Conservation (phyloP, 2,888 invertebrate genomes). For the Hetaerina titia region DNA sequence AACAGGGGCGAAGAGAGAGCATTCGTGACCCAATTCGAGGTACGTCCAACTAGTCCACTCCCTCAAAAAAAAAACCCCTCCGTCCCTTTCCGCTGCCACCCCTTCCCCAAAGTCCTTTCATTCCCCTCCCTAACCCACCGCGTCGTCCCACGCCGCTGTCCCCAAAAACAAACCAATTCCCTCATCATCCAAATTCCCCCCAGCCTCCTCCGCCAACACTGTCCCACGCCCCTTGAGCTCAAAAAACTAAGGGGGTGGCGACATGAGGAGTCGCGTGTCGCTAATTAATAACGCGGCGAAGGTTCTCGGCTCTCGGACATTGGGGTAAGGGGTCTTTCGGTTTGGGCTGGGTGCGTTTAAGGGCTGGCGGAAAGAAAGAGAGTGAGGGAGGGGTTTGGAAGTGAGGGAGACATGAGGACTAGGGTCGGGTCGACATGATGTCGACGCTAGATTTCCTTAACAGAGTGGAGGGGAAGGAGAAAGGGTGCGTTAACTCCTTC, state of each 20-base stretch:
- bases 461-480: no score
- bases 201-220: not conserved
- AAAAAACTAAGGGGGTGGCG: not conserved
- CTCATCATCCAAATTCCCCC: not conserved
- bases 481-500: no score
- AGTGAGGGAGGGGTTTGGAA: not conserved
- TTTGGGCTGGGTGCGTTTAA: not conserved
- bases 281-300: not conserved
- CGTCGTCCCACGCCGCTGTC: not conserved
- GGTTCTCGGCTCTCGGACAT: not conserved
- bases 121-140: not conserved
- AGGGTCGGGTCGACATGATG: no score
- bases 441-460: no score
- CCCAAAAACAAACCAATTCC: not conserved
- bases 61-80: not conserved
- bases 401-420: not conserved
- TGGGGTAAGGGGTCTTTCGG: not conserved
- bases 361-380: not conserved
- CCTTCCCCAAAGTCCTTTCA: not conserved
- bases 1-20: not conserved
- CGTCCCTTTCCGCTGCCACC: not conserved
- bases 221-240: not conserved
- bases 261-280: not conserved
- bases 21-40: slow-evolving; percentile 29
- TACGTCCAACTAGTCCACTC: slow-evolving; percentile 17